Percentiles rank a stretch among this genome's conserved stretches.
Conservation (phyloP, 2,888 invertebrate genomes). For the Cantharis nigra region DNA sequence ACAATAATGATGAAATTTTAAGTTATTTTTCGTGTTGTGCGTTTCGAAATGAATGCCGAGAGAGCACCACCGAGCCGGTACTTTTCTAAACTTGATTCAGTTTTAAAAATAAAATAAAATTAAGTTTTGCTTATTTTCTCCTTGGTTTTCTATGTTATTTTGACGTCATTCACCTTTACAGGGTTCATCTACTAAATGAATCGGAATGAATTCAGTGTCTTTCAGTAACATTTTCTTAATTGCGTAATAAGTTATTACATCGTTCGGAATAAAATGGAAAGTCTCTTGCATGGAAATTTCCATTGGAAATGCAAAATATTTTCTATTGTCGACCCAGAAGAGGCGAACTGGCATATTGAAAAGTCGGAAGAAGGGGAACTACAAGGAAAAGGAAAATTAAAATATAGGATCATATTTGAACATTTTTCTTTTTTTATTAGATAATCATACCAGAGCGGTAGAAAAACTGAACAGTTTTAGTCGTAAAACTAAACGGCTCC, state of each 20-base stretch:
- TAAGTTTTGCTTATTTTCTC: background rate
- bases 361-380: background rate
- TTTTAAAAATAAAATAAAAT: background rate
- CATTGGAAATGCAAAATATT: background rate
- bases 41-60: background rate
- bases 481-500: background rate
- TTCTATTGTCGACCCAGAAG: background rate
- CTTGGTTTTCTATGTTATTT: background rate
- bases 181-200: background rate
- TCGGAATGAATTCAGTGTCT: background rate
- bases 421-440: background rate
- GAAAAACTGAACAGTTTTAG: background rate
- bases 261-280: background rate
- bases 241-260: background rate
- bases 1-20: constrained; percentile 3
- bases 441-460: background rate
- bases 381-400: background rate
- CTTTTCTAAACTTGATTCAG: background rate
- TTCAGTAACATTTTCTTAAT: background rate
- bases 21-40: constrained; percentile 1
- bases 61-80: background rate
- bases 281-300: background rate
- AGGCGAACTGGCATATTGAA: background rate
- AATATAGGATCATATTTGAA: background rate
- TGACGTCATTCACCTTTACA: background rate